Percentiles rank a stretch among this genome's conserved stretches.
Conservation (phyloP, 2,113 vertebrate genomes). For the Amazona vittata region DNA sequence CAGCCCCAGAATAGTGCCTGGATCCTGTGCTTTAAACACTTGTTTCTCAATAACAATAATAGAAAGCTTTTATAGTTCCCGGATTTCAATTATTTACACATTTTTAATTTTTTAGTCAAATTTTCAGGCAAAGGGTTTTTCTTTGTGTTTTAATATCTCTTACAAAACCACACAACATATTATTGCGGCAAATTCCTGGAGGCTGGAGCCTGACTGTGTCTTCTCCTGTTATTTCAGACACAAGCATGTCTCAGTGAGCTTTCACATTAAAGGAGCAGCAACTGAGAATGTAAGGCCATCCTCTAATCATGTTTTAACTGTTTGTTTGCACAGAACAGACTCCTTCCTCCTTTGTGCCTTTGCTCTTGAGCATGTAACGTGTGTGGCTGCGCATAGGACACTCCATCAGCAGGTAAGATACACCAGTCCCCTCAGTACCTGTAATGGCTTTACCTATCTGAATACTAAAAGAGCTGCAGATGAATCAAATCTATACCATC, state of each 20-base stretch:
- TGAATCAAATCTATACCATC: not conserved
- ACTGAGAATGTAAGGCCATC: not conserved
- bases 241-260: not conserved
- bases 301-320: not conserved
- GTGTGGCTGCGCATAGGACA: not conserved
- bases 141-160: not conserved
- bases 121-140: not conserved
- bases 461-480: not conserved
- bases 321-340: not conserved
- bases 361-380: rapidly evolving
- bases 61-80: not conserved
- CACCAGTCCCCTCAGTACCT: not conserved
- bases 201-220: not conserved
- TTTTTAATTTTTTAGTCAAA: not conserved
- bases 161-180: not conserved
- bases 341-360: not conserved
- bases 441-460: not conserved
- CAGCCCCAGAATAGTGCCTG: not conserved
- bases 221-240: not conserved
- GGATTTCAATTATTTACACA: constrained; percentile 2
- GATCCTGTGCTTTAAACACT: not conserved
- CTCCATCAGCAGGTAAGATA: not conserved
- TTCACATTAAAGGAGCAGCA: not conserved
- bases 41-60: not conserved
- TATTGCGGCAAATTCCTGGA: not conserved